Percentiles rank a stretch among this genome's conserved stretches.
Conservation (phyloP, 2,888 invertebrate species). For the Seira ritae region DNA sequence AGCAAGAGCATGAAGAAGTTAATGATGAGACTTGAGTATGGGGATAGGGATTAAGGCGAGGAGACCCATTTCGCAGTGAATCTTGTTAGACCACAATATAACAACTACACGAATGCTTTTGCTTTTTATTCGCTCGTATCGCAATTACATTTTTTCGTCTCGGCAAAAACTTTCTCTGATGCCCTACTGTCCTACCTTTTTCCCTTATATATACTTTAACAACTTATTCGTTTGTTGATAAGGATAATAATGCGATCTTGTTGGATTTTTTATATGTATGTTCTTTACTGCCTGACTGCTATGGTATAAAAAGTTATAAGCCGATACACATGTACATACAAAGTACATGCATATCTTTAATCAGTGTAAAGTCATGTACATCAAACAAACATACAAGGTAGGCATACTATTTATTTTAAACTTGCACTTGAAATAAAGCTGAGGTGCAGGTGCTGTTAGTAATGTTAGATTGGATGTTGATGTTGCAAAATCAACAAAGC, state of each 20-base stretch:
- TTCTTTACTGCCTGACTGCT: too few relatives aligned
- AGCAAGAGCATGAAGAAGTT: too few relatives aligned
- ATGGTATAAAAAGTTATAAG: too few relatives aligned
- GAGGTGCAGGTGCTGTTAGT: too few relatives aligned
- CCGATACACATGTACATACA: too few relatives aligned
- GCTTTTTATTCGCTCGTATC: neutral
- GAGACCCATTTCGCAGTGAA: neutral
- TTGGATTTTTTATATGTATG: neutral
- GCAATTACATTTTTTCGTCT: slow-evolving; percentile 46
- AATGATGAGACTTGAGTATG: neutral
- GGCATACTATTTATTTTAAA: too few relatives aligned
- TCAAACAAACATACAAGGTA: too few relatives aligned
- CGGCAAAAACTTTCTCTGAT: slow-evolving; percentile 68
- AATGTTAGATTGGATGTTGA: too few relatives aligned
- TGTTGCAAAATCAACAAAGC: too few relatives aligned
- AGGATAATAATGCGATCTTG: neutral
- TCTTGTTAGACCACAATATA: slow-evolving; percentile 46
- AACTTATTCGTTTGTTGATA: neutral
- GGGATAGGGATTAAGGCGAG: neutral
- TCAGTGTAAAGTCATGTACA: too few relatives aligned
- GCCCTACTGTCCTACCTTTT: slow-evolving; percentile 69
- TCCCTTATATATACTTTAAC: slow-evolving; percentile 15
- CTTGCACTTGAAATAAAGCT: too few relatives aligned
- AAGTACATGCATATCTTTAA: too few relatives aligned
- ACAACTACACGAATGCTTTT: slow-evolving; percentile 43